Evolutionary conservation across 2,888 invertebrate genomes (phyloP).

Genomic region (Deroplatys truncata): DNA sequence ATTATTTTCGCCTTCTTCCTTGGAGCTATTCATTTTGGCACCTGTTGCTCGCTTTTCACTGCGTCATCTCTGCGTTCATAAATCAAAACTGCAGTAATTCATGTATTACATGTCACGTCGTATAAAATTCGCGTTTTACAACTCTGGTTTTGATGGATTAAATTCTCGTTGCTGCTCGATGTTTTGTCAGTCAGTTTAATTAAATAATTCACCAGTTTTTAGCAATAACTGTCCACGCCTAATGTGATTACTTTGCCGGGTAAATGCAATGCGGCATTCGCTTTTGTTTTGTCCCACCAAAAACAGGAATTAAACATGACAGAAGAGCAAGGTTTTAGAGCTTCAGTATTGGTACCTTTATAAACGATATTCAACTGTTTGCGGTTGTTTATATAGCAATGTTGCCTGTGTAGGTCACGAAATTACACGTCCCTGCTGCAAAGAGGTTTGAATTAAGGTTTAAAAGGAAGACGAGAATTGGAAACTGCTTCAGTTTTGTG

Average conservation of each 20-base stretch:
- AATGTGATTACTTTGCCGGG: not conserved
- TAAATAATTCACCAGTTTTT: not conserved
- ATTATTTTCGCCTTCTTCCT: slow-evolving; percentile 25
- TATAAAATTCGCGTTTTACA: not conserved
- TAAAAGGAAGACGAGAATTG: too few species aligned
- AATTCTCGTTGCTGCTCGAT: not conserved
- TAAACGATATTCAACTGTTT: too few species aligned
- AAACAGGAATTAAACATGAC: too few species aligned
- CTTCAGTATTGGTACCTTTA: too few species aligned
- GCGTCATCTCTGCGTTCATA: not conserved
- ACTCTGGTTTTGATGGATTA: not conserved
- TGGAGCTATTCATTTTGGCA: not conserved
- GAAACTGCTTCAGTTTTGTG: too few species aligned
- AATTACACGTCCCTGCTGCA: too few species aligned
- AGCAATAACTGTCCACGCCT: not conserved
- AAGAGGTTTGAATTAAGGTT: too few species aligned
- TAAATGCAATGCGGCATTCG: not conserved
- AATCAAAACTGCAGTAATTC: not conserved
- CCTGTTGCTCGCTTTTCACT: not conserved
- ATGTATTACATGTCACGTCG: too few species aligned
- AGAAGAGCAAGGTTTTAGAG: too few species aligned
- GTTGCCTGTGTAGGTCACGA: too few species aligned
- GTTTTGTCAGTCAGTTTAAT: not conserved
- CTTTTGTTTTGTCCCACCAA: not conserved
- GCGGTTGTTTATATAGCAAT: too few species aligned